phyloP scores from a whole-genome alignment of 2,113 vertebrate genomes.

The Cebus imitator region DNA sequence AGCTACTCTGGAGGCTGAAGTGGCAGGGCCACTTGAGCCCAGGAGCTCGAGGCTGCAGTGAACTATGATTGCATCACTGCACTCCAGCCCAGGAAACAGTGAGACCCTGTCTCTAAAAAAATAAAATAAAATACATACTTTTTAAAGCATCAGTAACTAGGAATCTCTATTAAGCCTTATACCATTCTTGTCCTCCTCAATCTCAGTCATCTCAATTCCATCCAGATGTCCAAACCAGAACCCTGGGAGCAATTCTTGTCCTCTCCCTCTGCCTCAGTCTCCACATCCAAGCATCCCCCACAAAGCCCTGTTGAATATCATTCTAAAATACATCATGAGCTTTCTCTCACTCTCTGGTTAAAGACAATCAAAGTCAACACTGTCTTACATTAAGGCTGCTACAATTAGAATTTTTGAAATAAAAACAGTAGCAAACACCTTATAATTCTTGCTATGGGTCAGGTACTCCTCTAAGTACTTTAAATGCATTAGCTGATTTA shows the following conservation, averaged over 20 bases:
- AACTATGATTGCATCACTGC: too few relatives aligned
- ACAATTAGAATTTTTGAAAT: background rate
- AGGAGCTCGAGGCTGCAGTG: too few relatives aligned
- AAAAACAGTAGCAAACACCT: background rate
- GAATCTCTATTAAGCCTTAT: background rate
- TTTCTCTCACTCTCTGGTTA: background rate
- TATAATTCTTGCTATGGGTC: background rate
- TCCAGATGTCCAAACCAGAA: background rate
- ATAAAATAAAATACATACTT: background rate
- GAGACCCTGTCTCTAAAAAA: too few relatives aligned
- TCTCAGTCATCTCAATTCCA: background rate
- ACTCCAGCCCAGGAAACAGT: too few relatives aligned
- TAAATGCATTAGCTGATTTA: background rate
- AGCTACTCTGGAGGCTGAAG: too few relatives aligned
- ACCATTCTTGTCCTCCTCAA: background rate
- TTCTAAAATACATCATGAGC: background rate
- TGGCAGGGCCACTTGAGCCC: too few relatives aligned
- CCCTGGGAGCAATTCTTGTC: background rate
- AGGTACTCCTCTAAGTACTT: background rate
- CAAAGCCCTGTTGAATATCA: background rate
- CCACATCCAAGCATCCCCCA: background rate
- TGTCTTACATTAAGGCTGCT: background rate
- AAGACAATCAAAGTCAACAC: background rate
- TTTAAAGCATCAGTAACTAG: background rate
- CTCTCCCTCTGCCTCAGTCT: background rate